Evolutionary conservation across 1,140 invertebrate genomes (phyloP).

Genomic region (Antheraea mylitta): DNA sequence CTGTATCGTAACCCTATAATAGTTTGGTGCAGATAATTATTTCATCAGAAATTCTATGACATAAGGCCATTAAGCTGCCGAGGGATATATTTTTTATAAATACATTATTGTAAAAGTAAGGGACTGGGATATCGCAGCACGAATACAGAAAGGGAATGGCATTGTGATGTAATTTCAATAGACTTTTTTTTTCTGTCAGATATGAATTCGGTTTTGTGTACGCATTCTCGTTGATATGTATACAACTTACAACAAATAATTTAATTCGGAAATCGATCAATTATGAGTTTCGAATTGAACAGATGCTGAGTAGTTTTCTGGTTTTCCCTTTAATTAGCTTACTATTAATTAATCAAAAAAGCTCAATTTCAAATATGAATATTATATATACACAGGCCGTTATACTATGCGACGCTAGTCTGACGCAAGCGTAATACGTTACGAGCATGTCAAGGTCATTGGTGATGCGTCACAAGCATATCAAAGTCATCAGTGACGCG

Average conservation of each 20-base stretch:
- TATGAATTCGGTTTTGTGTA: background rate
- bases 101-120: background rate
- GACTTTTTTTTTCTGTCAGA: background rate
- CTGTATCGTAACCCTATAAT: slow-evolving; percentile 12
- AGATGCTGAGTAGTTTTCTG: too few species aligned
- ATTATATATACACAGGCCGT: too few species aligned
- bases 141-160: background rate
- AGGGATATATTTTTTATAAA: slow-evolving; percentile 36
- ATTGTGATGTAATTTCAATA: slow-evolving; percentile 6
- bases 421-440: too few species aligned
- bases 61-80: slow-evolving; percentile 37
- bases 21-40: slow-evolving; percentile 43
- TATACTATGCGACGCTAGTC: too few species aligned
- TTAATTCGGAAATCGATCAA: background rate
- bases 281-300: background rate
- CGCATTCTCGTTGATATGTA: background rate
- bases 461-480: too few species aligned
- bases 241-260: background rate
- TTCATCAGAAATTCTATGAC: slow-evolving; percentile 42
- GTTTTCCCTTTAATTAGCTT: too few species aligned
- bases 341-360: too few species aligned
- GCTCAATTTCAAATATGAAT: too few species aligned
- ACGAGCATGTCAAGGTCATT: too few species aligned
- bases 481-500: too few species aligned
- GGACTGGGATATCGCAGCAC: slow-evolving; percentile 6